A percentile compares a stretch with the other conserved stretches of the same genome.
Evolutionary conservation across 2,888 invertebrate species (phyloP).

Genomic region (Phalera bucephala): DNA sequence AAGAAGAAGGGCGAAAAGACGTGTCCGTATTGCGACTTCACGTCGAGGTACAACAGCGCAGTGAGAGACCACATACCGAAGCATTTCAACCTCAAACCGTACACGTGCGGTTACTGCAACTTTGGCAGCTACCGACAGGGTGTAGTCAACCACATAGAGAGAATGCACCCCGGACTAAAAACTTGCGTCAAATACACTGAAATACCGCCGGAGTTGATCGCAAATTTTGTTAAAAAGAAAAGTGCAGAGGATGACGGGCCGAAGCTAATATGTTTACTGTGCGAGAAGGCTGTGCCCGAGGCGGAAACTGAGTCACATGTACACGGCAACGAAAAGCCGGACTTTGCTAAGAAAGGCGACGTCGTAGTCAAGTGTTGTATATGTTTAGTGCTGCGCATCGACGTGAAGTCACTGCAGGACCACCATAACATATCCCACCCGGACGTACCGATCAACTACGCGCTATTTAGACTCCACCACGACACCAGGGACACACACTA

Average conservation of each 20-base stretch:
- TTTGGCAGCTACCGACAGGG: constrained; percentile 40
- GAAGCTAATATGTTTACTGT: constrained; percentile 52
- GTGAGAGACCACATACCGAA: constrained; percentile 65
- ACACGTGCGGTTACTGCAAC: constrained; percentile 64
- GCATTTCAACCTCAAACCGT: constrained; percentile 74
- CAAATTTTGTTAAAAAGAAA: not conserved
- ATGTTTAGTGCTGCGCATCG: constrained; percentile 56
- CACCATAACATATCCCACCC: constrained; percentile 60
- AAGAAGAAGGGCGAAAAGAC: constrained; percentile 10
- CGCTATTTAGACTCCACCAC: constrained; percentile 41
- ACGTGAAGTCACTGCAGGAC: constrained; percentile 44
- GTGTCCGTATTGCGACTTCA: constrained; percentile 56
- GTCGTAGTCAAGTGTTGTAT: constrained; percentile 70
- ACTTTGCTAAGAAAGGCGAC: constrained; percentile 53
- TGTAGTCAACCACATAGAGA: constrained; percentile 51
- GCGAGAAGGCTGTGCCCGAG: constrained; percentile 45
- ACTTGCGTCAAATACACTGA: constrained; percentile 18
- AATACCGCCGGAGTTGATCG: constrained; percentile 24
- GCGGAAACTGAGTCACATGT: constrained; percentile 36
- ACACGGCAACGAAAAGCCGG: constrained; percentile 40
- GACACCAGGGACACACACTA: constrained; percentile 35
- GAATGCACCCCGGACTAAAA: constrained; percentile 43
- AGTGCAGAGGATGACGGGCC: constrained; percentile 10
- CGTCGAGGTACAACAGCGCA: constrained; percentile 24
- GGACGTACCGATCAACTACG: constrained; percentile 41